phyloP scores from a whole-genome alignment of 92 coral and sea anemone species.

The Scolanthus callimorphus region DNA sequence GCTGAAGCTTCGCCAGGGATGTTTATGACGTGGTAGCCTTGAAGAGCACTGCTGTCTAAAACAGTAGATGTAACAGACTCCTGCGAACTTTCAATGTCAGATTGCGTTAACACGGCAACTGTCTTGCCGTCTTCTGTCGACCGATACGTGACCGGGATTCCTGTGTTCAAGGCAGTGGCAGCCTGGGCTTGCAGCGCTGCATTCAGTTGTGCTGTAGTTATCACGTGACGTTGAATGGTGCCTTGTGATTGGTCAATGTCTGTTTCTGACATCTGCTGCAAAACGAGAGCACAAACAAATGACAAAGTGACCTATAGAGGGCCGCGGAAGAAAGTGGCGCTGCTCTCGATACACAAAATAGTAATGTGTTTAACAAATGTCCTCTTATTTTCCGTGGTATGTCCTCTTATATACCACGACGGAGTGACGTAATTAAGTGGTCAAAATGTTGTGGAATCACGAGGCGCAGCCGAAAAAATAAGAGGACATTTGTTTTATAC shows the following conservation, averaged over 20 bases:
- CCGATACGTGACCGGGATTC: neutral
- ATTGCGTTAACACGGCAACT: neutral
- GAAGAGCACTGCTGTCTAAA: neutral
- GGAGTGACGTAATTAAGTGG: too few species aligned
- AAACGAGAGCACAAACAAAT: too few species aligned
- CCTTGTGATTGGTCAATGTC: neutral
- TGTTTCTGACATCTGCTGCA: neutral
- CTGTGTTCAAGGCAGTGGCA: neutral
- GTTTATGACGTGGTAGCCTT: neutral
- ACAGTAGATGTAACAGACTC: neutral
- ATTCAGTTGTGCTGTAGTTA: neutral
- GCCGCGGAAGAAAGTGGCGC: neutral
- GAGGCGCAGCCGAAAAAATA: too few species aligned
- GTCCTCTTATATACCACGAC: too few species aligned
- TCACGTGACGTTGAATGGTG: neutral
- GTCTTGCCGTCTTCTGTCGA: neutral
- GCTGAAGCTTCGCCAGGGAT: neutral
- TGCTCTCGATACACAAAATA: too few species aligned
- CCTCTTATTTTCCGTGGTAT: too few species aligned
- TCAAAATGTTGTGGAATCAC: too few species aligned
- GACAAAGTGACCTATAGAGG: too few species aligned
- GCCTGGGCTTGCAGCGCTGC: slow-evolving; percentile 1
- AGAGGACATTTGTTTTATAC: too few species aligned
- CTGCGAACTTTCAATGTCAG: neutral
- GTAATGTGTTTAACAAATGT: too few species aligned